These are phyloP conservation scores for Columba janthina DNA, from an alignment of 2,113 vertebrate species.

Conservation along the genomic window DNA sequence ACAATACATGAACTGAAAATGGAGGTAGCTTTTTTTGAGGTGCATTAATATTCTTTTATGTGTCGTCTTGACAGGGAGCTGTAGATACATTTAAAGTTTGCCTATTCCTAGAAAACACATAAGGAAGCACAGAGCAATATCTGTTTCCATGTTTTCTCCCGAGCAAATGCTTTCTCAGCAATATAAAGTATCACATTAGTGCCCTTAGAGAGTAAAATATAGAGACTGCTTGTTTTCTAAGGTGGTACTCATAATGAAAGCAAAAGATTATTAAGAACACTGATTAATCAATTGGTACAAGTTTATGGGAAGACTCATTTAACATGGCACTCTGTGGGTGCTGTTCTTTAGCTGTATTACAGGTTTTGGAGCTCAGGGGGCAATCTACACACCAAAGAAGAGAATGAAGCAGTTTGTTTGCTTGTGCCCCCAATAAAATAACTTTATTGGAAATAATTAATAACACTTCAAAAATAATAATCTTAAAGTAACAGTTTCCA, in stretches of 20 bases:
- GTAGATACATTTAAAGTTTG: background rate
- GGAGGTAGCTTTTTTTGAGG: background rate
- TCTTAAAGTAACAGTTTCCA: background rate
- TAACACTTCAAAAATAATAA: constrained; percentile 7
- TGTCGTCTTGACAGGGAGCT: background rate
- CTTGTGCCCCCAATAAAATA: background rate
- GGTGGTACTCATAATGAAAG: background rate
- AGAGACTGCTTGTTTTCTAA: background rate
- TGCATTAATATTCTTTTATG: background rate
- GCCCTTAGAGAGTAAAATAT: background rate
- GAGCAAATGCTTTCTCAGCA: background rate
- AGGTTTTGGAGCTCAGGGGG: background rate
- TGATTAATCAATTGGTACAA: background rate
- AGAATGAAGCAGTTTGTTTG: background rate
- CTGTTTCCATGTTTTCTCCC: background rate
- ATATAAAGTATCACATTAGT: background rate
- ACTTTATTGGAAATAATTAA: background rate
- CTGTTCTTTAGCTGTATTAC: background rate
- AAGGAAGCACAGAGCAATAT: background rate
- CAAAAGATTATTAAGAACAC: constrained; percentile 3
- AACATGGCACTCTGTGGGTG: background rate
- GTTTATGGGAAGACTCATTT: constrained; percentile 17
- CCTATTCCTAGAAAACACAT: background rate
- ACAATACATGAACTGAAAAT: background rate
- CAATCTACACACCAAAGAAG: background rate